A percentile compares a stretch with the other conserved stretches of the same genome.
phyloP scores from a whole-genome alignment of 1,140 invertebrate species.

The Drosophila nannoptera region DNA sequence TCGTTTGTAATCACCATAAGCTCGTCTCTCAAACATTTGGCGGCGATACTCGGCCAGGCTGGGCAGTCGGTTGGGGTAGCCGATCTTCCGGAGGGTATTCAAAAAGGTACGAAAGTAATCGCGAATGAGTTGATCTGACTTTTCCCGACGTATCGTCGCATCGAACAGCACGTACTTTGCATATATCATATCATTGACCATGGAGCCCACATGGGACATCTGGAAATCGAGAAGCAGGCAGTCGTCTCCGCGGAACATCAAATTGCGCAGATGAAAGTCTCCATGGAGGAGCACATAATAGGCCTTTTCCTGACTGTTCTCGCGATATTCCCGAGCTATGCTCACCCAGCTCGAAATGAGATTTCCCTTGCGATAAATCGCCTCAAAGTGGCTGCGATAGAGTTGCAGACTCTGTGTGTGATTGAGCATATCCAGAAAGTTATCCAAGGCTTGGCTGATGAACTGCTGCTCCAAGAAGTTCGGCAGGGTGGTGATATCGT shows the following conservation, averaged over 20 bases:
- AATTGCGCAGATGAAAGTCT: slow-evolving; percentile 42
- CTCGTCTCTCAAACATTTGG: slow-evolving; percentile 22
- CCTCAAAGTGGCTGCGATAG: slow-evolving; percentile 35
- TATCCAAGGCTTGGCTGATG: slow-evolving; percentile 3
- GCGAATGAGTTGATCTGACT: slow-evolving; percentile 33
- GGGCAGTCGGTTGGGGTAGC: slow-evolving; percentile 13
- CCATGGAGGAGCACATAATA: slow-evolving; percentile 43
- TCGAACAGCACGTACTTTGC: slow-evolving; percentile 31
- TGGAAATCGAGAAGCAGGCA: slow-evolving; percentile 44
- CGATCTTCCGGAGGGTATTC: slow-evolving; percentile 29
- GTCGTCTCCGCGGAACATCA: slow-evolving; percentile 42
- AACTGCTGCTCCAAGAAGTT: slow-evolving; percentile 24
- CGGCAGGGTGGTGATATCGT: slow-evolving; percentile 33
- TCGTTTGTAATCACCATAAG: background rate
- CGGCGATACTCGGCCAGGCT: slow-evolving; percentile 20
- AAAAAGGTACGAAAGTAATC: slow-evolving; percentile 33
- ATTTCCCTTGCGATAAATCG: background rate
- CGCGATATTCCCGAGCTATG: slow-evolving; percentile 27
- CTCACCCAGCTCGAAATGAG: slow-evolving; percentile 8
- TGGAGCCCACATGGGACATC: slow-evolving; percentile 31
- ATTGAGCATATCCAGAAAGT: slow-evolving; percentile 28
- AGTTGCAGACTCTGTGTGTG: slow-evolving; percentile 7
- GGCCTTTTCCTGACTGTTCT: slow-evolving; percentile 11
- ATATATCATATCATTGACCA: slow-evolving; percentile 40
- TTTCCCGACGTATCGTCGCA: slow-evolving; percentile 16